These are phyloP conservation scores for Silurus lanzhouensis DNA, from an alignment of 2,797 vertebrate genomes.

Conservation along the genomic window DNA sequence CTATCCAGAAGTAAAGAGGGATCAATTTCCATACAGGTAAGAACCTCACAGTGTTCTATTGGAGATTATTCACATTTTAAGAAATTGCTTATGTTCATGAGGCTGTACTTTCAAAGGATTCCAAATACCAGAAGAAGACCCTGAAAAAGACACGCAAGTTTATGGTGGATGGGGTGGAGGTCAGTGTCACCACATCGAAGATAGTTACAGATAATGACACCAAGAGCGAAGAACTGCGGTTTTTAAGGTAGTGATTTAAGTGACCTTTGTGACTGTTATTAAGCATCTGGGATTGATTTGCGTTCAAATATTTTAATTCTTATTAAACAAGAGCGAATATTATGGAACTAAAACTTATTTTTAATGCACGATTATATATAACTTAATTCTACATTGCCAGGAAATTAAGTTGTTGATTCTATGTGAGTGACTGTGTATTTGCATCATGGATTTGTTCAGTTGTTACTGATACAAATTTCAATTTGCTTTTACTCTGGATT, in stretches of 20 bases:
- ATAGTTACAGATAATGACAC: slow-evolving; percentile 95
- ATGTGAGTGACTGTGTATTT: neutral
- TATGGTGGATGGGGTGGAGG: slow-evolving; percentile 96
- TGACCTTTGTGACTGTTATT: neutral
- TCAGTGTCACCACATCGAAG: slow-evolving; percentile 97
- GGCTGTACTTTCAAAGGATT: slow-evolving; percentile 75
- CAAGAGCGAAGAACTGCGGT: slow-evolving; percentile 94
- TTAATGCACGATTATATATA: neutral
- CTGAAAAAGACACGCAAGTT: slow-evolving; percentile 98
- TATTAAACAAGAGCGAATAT: neutral
- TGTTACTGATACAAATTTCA: neutral
- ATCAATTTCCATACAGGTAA: slow-evolving; percentile 92
- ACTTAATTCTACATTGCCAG: neutral
- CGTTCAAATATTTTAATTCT: neutral
- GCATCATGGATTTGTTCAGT: neutral
- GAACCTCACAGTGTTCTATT: neutral
- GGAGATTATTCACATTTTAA: neutral
- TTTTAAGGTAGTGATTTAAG: slow-evolving; percentile 79
- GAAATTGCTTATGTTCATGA: neutral
- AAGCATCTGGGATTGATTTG: neutral
- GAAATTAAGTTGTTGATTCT: neutral
- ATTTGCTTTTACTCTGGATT: too few species aligned
- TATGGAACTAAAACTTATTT: neutral
- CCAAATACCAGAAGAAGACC: slow-evolving; percentile 92
- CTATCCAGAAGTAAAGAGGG: slow-evolving; percentile 92